phyloP scores from a whole-genome alignment of 2,888 invertebrate species.

The Cistogaster globosa region DNA sequence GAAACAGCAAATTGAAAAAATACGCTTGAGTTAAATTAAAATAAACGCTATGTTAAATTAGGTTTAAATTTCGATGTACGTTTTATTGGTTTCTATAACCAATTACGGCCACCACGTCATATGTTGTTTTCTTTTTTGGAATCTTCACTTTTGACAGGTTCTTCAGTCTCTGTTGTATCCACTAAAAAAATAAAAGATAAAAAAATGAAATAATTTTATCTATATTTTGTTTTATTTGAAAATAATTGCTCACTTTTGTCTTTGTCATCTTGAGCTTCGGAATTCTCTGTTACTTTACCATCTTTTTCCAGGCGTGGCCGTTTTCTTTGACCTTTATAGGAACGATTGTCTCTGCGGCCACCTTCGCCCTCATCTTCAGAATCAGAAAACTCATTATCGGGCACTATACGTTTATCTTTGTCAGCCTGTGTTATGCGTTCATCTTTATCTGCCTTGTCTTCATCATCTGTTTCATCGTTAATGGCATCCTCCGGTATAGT shows the following conservation, averaged over 20 bases:
- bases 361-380: constrained; percentile 94
- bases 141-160: constrained; percentile 74
- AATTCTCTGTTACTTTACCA: constrained; percentile 75
- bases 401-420: constrained; percentile 95
- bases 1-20: constrained; percentile 2
- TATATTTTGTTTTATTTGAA: neutral
- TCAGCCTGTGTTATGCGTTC: constrained; percentile 92
- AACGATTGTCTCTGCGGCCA: constrained; percentile 86
- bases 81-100: constrained; percentile 82
- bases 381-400: constrained; percentile 96
- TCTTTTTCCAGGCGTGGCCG: constrained; percentile 90
- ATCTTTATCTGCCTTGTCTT: constrained; percentile 95
- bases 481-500: constrained; percentile 83
- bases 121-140: constrained; percentile 81
- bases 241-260: constrained; percentile 85
- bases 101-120: constrained; percentile 81
- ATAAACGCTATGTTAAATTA: constrained; percentile 73
- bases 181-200: too few relatives aligned
- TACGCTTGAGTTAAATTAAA: constrained; percentile 42
- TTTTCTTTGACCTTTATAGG: constrained; percentile 87
- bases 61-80: constrained; percentile 80
- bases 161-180: constrained; percentile 86
- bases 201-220: too few relatives aligned
- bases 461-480: constrained; percentile 85
- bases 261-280: constrained; percentile 85